Base-by-base conservation (phyloP, 2,113 vertebrate genomes). In the Campylomormyrus tamandua region DNA sequence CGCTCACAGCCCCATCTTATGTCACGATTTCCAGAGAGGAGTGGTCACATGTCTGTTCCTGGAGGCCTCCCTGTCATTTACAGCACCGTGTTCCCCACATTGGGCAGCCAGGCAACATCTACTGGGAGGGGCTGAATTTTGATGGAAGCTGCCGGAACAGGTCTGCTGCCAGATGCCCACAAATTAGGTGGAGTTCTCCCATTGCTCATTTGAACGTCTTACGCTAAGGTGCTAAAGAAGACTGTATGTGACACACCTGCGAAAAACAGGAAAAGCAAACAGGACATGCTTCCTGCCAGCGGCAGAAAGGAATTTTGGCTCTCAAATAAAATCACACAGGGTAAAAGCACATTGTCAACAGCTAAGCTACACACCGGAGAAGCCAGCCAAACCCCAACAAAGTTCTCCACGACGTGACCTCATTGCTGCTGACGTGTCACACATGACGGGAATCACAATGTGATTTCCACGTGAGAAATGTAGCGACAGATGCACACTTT, bases 351-450 rank as follows among this genome's bases (percentile, higher is more conserved):
- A 93, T 90, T 93, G 91, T 94, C 92, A 94, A 3, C 35, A 21
- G 50, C 48, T 50, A 50, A 31, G 50, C 90, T 31, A 90, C 90
- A 91, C 89, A 90, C 77, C 93, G 91, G 52, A 88, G 93, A 93
- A 94, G 93, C 91, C 56, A 92, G 94, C 93, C 95, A 95, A 94
- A 1, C 91, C 90, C 94, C 90, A 93, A 93, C 93, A 95, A 94
- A 95, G 92, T 90, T 91, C 92, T 90, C n/a, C n/a, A 35, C 74
- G 92, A 91, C 5, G 62, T 62, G 15, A 11, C 89, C 49, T 27
- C 48, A 48, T 5, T 49, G 8, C 17, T 13, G 9, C n/a, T 66
- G 62, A 46, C 86, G 91, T 48, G 24, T 56, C 85, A 87, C 49
- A 11, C n/a, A 83, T 19, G 35, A n/a, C 7, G 9, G 39, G 39